These are phyloP conservation scores for Coptodon rendalli DNA, from an alignment of 2,113 vertebrate genomes.

Conservation along the genomic window DNA sequence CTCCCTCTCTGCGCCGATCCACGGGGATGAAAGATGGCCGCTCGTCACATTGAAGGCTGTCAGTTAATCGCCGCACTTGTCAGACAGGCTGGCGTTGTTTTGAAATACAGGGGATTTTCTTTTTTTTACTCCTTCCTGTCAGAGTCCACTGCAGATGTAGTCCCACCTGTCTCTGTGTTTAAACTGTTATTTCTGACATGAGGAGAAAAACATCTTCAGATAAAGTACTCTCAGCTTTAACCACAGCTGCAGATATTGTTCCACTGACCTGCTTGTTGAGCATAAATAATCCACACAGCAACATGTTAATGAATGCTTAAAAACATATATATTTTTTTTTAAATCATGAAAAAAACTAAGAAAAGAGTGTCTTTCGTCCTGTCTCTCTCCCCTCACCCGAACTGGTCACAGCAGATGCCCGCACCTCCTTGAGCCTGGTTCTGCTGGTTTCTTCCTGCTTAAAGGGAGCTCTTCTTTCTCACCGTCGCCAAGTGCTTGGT, in stretches of 20 bases:
- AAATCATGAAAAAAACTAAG: background rate
- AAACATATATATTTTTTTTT: fast-evolving
- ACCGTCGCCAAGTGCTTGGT: background rate
- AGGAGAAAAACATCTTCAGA: background rate
- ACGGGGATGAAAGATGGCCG: conserved; percentile 17
- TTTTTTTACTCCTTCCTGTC: background rate
- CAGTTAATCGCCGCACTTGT: background rate
- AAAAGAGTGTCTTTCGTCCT: background rate
- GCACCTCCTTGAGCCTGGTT: background rate
- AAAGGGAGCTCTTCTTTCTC: background rate
- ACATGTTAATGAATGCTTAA: background rate
- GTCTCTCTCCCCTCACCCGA: background rate
- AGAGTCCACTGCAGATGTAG: background rate
- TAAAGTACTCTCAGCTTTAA: background rate
- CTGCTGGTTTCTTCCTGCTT: background rate
- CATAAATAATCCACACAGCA: background rate
- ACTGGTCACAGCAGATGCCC: background rate
- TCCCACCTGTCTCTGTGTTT: background rate
- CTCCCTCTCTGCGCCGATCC: background rate
- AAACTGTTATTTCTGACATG: background rate
- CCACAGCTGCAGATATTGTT: background rate
- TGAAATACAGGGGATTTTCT: background rate
- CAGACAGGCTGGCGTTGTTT: background rate
- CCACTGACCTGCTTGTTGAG: background rate
- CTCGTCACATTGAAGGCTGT: conserved; percentile 16